Conservation (phyloP, 2,113 vertebrate genomes). For the Thomomys bottae region DNA sequence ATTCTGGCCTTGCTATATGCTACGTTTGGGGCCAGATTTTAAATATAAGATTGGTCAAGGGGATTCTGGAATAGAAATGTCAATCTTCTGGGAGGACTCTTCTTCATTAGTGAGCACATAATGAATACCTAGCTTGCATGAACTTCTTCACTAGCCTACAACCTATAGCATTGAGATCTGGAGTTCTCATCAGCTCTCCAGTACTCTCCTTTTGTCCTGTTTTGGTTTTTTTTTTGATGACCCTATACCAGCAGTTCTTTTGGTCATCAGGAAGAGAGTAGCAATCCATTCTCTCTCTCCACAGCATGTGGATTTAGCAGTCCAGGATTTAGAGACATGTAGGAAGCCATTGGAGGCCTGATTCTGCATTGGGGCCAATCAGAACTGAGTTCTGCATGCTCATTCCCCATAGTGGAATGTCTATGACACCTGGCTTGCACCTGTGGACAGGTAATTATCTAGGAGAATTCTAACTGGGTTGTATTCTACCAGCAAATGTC, state of each 20-base stretch:
- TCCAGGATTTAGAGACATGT: neutral
- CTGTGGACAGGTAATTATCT: constrained; percentile 58
- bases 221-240: neutral
- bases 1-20: neutral
- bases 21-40: neutral
- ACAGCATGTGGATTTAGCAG: fast-evolving
- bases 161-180: neutral
- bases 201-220: neutral
- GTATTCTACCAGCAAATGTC: constrained; percentile 77
- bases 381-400: neutral
- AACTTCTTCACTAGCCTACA: neutral
- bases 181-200: neutral
- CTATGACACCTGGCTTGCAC: constrained; percentile 61
- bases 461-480: constrained; percentile 75
- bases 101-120: neutral
- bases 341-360: neutral
- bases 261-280: neutral
- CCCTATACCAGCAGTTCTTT: neutral
- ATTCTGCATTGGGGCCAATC: fast-evolving
- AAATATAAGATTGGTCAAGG: neutral
- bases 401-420: neutral
- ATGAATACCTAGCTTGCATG: neutral
- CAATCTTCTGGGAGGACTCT: neutral
- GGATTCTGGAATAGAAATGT: neutral
- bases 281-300: neutral